Conservation (phyloP, 2,797 vertebrate species). For the Gymnothorax javanicus region DNA sequence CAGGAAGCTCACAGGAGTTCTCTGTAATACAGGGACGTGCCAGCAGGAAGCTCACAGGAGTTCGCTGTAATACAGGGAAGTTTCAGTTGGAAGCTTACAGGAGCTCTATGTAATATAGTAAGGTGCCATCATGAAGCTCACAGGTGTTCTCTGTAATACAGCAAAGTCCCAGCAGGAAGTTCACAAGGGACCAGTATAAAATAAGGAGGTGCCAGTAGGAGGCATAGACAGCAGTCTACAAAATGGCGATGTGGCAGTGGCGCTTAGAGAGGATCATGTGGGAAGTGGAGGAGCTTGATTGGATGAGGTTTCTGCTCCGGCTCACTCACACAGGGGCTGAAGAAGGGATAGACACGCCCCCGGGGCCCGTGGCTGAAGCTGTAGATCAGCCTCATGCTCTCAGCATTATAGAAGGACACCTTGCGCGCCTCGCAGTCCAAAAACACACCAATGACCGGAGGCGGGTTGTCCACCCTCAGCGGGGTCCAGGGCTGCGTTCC, state of each 20-base stretch:
- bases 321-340: conserved; percentile 82
- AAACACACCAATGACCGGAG: conserved; percentile 73
- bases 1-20: background rate
- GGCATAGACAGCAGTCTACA: background rate
- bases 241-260: background rate
- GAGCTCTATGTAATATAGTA: background rate
- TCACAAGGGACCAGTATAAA: background rate
- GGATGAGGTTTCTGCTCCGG: conserved; percentile 66
- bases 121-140: background rate
- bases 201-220: background rate
- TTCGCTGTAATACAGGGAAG: background rate
- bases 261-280: conserved; percentile 37
- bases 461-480: conserved; percentile 55
- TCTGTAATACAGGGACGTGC: background rate
- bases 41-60: background rate
- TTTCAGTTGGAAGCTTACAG: background rate
- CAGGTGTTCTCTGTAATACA: background rate
- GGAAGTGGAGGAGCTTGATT: conserved; percentile 75
- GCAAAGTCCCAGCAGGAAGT: background rate
- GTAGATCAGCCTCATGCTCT: conserved; percentile 78
- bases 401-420: conserved; percentile 78
- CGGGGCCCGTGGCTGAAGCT: conserved; percentile 70
- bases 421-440: conserved; percentile 75
- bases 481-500: conserved; percentile 77
- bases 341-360: conserved; percentile 78